Evolutionary conservation across 2,113 vertebrate genomes (phyloP), one percentile per base, ranked within the genome.

Genomic region (Stegastes partitus): DNA sequence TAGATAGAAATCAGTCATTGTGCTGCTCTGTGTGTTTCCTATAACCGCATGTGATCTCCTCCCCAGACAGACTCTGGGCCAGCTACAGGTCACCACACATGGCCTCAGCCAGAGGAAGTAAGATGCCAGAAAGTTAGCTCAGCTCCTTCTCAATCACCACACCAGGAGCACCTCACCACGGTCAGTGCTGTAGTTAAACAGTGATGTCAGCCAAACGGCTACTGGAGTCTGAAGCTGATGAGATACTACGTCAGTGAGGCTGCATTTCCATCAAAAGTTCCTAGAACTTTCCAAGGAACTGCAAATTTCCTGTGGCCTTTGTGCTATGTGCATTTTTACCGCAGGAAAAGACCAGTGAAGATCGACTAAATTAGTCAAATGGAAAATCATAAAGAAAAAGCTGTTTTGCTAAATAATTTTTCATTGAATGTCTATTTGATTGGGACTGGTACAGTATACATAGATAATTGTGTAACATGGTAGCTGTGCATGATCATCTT

Each of bases 1-100:
- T 51, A 79, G 47, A 78, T 14, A 74, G 65, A 77, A 68, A 92
- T 84, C 73, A 53, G 26, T 65, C 76, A 88, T 86, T 77, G 58
- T 73, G 49, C 53, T 23, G 44, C 31, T n/a, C n/a, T 77, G 54
- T 69, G 22, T 78, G 54, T 78, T 84, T 81, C 61, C 80, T 74
- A 21, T 67, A 59, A 51, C 62, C 47, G 47, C 49, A 71, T 72
- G 74, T 70, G 73, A 83, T 79, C 79, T 68, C 71, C 68, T 65
- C 26, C 53, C 51, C 66, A 86, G 85, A 85, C 79, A 74, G 77
- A 76, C 45, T 18, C 47, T 42, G 23, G 39, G 73, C 62, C 56
- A 50, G 57, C 34, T 51, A 68, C 75, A 72, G 86, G 84, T 89
- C 82, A 89, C 44, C 70, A 64, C 66, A 70, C 73, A 63, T 34